Conservation (phyloP, 2,113 vertebrate species). For the Gymnocephalus cernua region DNA sequence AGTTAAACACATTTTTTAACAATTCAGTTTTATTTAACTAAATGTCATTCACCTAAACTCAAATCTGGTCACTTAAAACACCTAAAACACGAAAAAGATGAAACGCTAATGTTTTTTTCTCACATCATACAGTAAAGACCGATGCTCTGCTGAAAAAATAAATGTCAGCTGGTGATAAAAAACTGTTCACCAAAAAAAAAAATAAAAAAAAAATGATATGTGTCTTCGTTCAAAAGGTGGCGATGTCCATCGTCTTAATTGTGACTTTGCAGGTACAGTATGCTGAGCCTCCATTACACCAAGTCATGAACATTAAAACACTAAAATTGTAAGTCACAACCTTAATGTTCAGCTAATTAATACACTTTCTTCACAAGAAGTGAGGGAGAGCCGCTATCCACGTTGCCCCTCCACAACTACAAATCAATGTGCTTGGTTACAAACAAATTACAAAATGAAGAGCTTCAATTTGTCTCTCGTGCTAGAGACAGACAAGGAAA, state of each 20-base stretch:
- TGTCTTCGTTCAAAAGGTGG: not conserved
- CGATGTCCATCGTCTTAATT: not conserved
- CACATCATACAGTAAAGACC: not conserved
- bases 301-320: not conserved
- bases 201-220: not conserved
- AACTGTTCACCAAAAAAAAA: not conserved
- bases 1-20: not conserved
- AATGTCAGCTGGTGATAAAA: not conserved
- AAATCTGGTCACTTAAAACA: not conserved
- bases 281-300: not conserved
- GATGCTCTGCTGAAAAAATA: not conserved
- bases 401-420: not conserved
- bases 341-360: conserved; percentile 11
- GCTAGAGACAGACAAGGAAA: conserved; percentile 38
- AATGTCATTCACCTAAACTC: not conserved
- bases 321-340: not conserved
- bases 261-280: not conserved
- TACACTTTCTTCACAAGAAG: conserved; percentile 1
- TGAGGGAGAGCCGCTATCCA: not conserved
- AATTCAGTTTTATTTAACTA: not conserved
- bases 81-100: not conserved
- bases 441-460: conserved; percentile 37
- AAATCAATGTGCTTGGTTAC: conserved; percentile 38
- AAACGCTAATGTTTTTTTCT: not conserved
- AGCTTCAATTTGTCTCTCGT: conserved; percentile 20